These are phyloP conservation scores for Anniella stebbinsi DNA, from an alignment of 2,797 vertebrate species.

Conservation along the genomic window DNA sequence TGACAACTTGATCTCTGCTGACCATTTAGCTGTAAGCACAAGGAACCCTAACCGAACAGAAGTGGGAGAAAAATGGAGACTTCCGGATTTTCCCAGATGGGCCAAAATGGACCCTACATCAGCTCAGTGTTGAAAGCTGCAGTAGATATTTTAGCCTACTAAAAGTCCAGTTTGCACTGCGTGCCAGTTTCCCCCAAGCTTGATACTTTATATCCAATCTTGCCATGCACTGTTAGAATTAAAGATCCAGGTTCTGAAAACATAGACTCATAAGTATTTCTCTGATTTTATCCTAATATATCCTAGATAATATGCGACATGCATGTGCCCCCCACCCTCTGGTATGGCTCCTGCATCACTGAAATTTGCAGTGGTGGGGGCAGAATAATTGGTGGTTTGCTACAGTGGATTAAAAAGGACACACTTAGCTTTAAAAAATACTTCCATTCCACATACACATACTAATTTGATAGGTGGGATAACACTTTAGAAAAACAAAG, in stretches of 20 bases:
- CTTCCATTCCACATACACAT: conserved; percentile 37
- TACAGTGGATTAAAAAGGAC: not conserved
- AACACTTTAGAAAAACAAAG: not conserved
- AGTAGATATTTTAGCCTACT: not conserved
- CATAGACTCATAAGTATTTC: not conserved
- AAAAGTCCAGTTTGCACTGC: not conserved
- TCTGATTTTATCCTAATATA: not conserved
- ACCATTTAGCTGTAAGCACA: conserved; percentile 29
- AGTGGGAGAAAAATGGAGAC: not conserved
- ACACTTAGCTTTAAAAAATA: conserved; percentile 23
- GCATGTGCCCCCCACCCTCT: too few species aligned
- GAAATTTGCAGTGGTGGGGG: too few species aligned
- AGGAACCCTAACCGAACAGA: not conserved
- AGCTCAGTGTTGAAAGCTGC: not conserved
- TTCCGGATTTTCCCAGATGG: not conserved
- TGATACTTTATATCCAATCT: not conserved
- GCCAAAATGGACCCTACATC: not conserved
- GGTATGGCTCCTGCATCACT: too few species aligned
- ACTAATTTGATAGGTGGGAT: not conserved
- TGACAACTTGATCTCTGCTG: conserved; percentile 63
- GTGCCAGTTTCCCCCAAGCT: not conserved
- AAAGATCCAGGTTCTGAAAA: not conserved
- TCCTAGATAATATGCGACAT: too few species aligned
- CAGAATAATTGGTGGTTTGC: too few species aligned
- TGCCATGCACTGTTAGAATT: not conserved